Conservation (phyloP, 2,113 vertebrate species). For the Epinephelus moara region DNA sequence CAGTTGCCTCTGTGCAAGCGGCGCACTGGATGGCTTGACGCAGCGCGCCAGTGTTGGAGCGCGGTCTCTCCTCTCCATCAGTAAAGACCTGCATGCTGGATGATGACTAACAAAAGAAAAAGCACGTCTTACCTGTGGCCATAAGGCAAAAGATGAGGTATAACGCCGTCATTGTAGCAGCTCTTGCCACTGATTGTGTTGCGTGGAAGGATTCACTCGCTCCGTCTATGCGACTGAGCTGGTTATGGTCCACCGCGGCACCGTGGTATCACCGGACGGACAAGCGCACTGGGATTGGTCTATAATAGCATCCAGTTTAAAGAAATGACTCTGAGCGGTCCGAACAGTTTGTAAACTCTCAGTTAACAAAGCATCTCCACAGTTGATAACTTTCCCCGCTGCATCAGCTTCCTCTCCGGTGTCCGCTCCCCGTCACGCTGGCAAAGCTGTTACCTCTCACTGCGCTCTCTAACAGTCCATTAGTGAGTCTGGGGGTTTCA, state of each 20-base stretch:
- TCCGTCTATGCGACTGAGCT: slow-evolving; percentile 63
- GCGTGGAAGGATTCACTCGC: slow-evolving; percentile 53
- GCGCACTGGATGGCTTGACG: slow-evolving; percentile 74
- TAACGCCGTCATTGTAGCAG: slow-evolving; percentile 74
- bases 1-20: slow-evolving; percentile 32
- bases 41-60: slow-evolving; percentile 68
- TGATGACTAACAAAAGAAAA: background rate
- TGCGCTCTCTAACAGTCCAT: slow-evolving; percentile 51
- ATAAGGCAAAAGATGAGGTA: slow-evolving; percentile 82
- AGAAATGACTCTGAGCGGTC: slow-evolving; percentile 37
- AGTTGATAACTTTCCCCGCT: slow-evolving; percentile 78
- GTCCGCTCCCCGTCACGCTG: slow-evolving; percentile 35
- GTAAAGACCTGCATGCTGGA: slow-evolving; percentile 12
- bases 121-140: slow-evolving; percentile 81
- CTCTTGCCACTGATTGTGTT: slow-evolving; percentile 39
- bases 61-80: slow-evolving; percentile 40
- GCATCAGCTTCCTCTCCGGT: slow-evolving; percentile 48
- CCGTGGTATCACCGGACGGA: slow-evolving; percentile 55
- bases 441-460: slow-evolving; percentile 27
- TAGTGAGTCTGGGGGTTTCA: slow-evolving; percentile 11
- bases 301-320: slow-evolving; percentile 64
- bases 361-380: slow-evolving; percentile 63
- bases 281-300: slow-evolving; percentile 32
- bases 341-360: slow-evolving; percentile 55
- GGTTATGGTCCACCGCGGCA: slow-evolving; percentile 67